Base-by-base conservation (phyloP, 2,888 invertebrate genomes). In the Drosophila borealis region DNA sequence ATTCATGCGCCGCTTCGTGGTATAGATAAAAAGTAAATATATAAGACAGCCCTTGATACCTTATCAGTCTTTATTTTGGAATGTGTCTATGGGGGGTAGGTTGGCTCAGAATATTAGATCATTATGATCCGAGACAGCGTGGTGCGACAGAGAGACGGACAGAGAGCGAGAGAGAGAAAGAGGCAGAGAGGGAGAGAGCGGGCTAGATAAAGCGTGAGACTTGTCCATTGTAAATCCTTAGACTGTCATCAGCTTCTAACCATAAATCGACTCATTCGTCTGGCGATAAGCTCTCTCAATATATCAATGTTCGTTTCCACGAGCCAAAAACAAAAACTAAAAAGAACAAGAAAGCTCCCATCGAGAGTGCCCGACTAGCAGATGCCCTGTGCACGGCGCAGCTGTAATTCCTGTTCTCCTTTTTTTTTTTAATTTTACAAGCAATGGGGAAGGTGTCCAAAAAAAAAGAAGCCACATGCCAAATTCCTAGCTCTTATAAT, bases 11-110 rank as follows among this genome's bases (percentile, higher is more conserved):
- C 21, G 10, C 33, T 60, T 67, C 55, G 33, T 46, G 34, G 48
- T 46, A 70, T 46, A 75, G 70, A 74, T 75, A 70, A 70, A 49
- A 53, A n/a, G 48, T 21, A 46, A 13, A 45, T 34, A 13, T 3
- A 36, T n/a, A 41, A 50, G 34, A 14, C 11, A 29, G 10, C 25
- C 25, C 25, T 25, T 25, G 29, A 1, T 21, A n/a, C 46, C 36
- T 70, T 74, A 70, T 74, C 70, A 61, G 60, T 13, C 41, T 5
- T 10, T 14, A 21, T 41, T 65, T 50, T 9, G n/a, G 29, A 45
- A 29, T 33, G 36, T 11, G 17, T 37, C 19, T 45, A 10, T 48
- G 37, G n/a, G 37, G 13, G 6, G 0, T 14, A 1, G 39, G 29
- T 21, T 13, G 14, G 29, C 50, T 60, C 60, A 42, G 17, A 53